Evolutionary conservation across 2,797 vertebrate species (phyloP).

Genomic region (Pteropus rufus): DNA sequence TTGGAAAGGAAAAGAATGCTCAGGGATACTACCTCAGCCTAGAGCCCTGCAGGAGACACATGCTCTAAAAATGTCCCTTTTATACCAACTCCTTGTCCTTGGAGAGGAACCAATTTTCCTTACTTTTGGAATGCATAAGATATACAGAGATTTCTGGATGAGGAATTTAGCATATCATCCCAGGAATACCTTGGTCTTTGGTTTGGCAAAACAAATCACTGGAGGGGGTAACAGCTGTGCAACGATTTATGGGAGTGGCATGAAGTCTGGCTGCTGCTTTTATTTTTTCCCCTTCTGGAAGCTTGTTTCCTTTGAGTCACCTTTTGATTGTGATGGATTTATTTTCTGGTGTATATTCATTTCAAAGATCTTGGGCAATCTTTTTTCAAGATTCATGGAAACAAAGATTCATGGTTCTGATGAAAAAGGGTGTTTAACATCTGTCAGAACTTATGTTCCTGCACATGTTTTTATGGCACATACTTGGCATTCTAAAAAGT

Average conservation of each 20-base stretch:
- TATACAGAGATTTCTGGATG: not conserved
- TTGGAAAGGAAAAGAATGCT: not conserved
- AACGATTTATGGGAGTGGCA: not conserved
- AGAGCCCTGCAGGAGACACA: not conserved
- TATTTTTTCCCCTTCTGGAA: conserved; percentile 23
- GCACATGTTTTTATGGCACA: not conserved
- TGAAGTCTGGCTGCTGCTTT: not conserved
- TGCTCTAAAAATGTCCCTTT: not conserved
- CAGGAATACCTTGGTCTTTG: conserved; percentile 15
- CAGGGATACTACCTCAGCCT: not conserved
- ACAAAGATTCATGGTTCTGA: conserved; percentile 52
- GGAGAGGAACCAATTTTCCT: not conserved
- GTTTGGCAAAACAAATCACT: conserved; percentile 6
- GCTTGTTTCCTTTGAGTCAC: conserved; percentile 57
- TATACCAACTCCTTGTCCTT: conserved; percentile 38
- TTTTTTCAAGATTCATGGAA: conserved; percentile 54
- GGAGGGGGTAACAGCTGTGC: conserved; percentile 11
- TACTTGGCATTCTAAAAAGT: conserved; percentile 40
- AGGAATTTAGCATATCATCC: not conserved
- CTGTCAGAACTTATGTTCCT: not conserved
- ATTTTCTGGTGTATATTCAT: conserved; percentile 56
- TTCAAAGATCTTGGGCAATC: conserved; percentile 37
- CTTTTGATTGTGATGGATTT: conserved; percentile 50
- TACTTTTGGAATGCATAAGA: not conserved
- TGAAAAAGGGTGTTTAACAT: conserved; percentile 9